A percentile compares a stretch with the other conserved stretches of the same genome.
These are phyloP conservation scores for Channa argus DNA, from an alignment of 2,113 vertebrate genomes.

Conservation along the genomic window DNA sequence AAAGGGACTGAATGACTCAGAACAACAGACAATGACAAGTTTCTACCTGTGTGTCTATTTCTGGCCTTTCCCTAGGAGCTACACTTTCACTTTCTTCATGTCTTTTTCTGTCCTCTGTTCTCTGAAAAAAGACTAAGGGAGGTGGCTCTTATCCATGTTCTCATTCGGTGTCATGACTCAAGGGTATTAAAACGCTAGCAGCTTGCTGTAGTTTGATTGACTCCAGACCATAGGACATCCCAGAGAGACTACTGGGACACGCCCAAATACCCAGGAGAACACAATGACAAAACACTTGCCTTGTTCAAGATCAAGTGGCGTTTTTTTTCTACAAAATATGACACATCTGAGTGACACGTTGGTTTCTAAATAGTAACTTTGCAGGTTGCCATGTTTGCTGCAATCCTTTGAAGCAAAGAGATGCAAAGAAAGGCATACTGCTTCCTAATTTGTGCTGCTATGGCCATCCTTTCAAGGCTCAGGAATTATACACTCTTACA, in stretches of 20 bases:
- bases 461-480: neutral
- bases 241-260: conserved; percentile 33
- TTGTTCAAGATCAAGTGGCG: conserved; percentile 19
- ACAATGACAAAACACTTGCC: conserved; percentile 35
- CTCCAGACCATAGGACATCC: conserved; percentile 40
- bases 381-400: conserved; percentile 12
- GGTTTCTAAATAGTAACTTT: conserved; percentile 14
- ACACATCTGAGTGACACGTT: conserved; percentile 33
- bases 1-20: conserved; percentile 26
- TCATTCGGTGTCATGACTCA: conserved; percentile 65
- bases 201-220: conserved; percentile 58
- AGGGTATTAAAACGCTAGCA: conserved; percentile 53
- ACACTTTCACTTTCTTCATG: conserved; percentile 46
- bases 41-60: conserved; percentile 63
- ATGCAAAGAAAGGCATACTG: neutral
- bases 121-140: conserved; percentile 56
- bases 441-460: neutral
- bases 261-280: conserved; percentile 34
- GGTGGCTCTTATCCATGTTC: conserved; percentile 50
- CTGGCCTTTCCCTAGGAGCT: conserved; percentile 45
- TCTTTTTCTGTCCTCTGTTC: conserved; percentile 58
- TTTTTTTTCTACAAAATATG: conserved; percentile 12
- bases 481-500: neutral
- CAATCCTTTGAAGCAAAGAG: conserved; percentile 9
- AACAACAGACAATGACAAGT: conserved; percentile 36